phyloP scores from a whole-genome alignment of 2,113 vertebrate genomes.

The Gallinago jamesoni region DNA sequence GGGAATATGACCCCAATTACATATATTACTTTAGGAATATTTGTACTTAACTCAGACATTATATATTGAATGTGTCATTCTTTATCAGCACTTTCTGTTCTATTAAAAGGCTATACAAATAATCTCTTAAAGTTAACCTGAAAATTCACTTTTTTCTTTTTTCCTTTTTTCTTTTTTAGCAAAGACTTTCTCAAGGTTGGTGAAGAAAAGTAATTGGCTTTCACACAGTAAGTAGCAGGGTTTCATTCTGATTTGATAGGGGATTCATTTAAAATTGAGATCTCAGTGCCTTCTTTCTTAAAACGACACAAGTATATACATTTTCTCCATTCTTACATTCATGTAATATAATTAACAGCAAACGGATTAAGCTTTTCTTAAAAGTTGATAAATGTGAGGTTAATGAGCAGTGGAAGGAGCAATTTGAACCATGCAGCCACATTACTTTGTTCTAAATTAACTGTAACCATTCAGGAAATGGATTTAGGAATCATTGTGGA shows the following conservation, averaged over 20 bases:
- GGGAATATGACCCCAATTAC: neutral
- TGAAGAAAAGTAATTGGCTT: conserved; percentile 22
- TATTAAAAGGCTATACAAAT: neutral
- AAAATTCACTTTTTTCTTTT: neutral
- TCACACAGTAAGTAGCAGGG: neutral
- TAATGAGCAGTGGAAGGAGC: neutral
- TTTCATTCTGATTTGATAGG: conserved; percentile 1
- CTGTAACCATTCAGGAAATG: conserved; percentile 10
- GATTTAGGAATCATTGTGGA: neutral
- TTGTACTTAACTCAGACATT: neutral
- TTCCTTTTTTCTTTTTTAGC: neutral
- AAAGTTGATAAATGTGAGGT: conserved; percentile 1
- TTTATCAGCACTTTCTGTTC: neutral
- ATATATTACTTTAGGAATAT: neutral
- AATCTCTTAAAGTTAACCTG: neutral
- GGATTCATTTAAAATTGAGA: neutral
- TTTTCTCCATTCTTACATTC: neutral
- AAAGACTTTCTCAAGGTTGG: neutral
- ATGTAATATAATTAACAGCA: neutral
- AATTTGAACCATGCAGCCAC: neutral
- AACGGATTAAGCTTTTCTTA: neutral
- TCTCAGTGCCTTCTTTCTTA: neutral
- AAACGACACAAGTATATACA: neutral
- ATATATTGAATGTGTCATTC: conserved; percentile 5
- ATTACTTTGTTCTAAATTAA: neutral